Conservation (phyloP, 2,888 invertebrate genomes). For the Patella depressa region DNA sequence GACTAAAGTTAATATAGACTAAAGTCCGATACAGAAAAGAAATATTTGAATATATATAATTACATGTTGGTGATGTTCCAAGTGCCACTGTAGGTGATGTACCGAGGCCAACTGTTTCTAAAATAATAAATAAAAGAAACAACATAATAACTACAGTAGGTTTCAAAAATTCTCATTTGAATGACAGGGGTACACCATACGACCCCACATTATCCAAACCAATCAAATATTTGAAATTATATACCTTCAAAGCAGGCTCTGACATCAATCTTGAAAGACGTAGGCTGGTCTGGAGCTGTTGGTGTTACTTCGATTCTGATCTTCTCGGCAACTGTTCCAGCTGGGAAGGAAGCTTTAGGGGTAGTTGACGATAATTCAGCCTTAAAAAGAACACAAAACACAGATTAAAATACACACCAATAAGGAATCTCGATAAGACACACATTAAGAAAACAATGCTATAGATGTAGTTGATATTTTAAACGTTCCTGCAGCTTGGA, state of each 20-base stretch:
- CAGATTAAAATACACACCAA: too few relatives aligned
- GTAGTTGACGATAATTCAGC: too few relatives aligned
- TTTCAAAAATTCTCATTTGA: too few relatives aligned
- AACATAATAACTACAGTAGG: background rate
- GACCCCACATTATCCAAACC: too few relatives aligned
- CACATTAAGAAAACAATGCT: too few relatives aligned
- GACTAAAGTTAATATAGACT: too few relatives aligned
- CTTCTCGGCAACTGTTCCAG: background rate
- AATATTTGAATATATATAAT: background rate
- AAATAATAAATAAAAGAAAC: background rate
- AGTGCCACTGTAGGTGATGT: background rate
- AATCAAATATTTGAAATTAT: too few relatives aligned
- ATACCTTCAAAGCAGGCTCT: constrained; percentile 1
- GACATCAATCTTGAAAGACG: background rate
- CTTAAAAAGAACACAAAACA: too few relatives aligned
- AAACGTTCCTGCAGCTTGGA: too few relatives aligned
- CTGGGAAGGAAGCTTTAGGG: background rate
- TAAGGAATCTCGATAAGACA: too few relatives aligned
- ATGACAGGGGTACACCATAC: too few relatives aligned
- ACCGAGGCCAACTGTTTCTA: background rate
- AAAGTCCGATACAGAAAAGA: background rate
- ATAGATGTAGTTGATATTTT: too few relatives aligned
- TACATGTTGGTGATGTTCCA: background rate
- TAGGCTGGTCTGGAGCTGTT: background rate
- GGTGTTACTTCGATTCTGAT: background rate